Evolutionary conservation across 2,888 invertebrate species (phyloP).

Genomic region (Anticlea derivata): DNA sequence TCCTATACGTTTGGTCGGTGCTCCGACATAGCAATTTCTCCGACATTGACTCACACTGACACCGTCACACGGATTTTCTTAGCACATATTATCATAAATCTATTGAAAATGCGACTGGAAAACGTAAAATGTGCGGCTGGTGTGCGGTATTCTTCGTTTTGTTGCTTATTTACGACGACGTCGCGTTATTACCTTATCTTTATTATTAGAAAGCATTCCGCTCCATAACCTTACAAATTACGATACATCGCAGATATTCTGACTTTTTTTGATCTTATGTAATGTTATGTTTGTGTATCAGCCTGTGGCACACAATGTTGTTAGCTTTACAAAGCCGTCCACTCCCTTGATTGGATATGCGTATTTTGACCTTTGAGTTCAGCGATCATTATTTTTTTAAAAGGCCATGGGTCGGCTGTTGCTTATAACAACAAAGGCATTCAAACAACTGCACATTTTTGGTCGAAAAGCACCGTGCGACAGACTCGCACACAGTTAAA

Average conservation of each 20-base stretch:
- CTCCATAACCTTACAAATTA: not conserved
- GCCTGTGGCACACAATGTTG: too few species aligned
- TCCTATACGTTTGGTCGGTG: not conserved
- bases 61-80: too few species aligned
- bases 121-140: not conserved
- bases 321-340: too few species aligned
- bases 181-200: constrained; percentile 2
- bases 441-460: not conserved
- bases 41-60: not conserved
- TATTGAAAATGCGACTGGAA: constrained; percentile 1
- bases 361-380: not conserved
- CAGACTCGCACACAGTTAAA: not conserved
- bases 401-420: not conserved
- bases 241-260: not conserved
- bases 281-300: too few species aligned
- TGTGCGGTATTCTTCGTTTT: constrained; percentile 1
- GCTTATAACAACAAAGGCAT: not conserved
- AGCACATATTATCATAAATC: not conserved
- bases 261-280: not conserved
- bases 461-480: not conserved
- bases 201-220: constrained; percentile 9
- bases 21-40: not conserved
- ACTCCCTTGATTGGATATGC: too few species aligned
- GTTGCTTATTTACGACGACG: constrained; percentile 4
- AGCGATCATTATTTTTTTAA: constrained; percentile 8